Base-by-base conservation (phyloP, 2,888 invertebrate genomes). In the Diadromus collaris region DNA sequence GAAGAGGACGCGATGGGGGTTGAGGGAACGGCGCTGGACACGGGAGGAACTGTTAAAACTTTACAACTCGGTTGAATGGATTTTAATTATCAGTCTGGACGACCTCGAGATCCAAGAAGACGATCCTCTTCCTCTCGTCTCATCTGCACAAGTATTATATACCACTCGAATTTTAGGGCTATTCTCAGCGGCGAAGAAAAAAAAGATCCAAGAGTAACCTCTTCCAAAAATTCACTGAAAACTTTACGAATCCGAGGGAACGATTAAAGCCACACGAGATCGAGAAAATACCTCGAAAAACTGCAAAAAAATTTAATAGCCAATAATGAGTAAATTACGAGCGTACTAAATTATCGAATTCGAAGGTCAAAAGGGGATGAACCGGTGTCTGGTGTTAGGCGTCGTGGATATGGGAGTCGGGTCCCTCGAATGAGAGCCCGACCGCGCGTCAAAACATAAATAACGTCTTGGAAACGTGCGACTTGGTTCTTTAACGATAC, bases 61-160 rank as follows among this genome's bases (percentile, higher is more conserved):
- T 88, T 88, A 87, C 84, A 88, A 85, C 87, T 85, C 81, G 81
- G 79, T 73, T 82, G 85, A 86, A 88, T 87, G 88, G 84, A 86
- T 88, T 88, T 88, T 88, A 88, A 88, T 88, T 88, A 88, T 87
- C 84, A 82, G 82, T 79, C 83, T 84, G 81, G 81, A 81, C 78
- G 79, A 76, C 78, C 81, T 78, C 78, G 76, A 69, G 76, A 46
- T 46, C 61, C 68, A 34, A 51, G 64, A 48, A 58, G 44, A 70
- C 61, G 44, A 68, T 77, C 21, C 60, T 65, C 65, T 70, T 32
- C 60, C 54, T 41, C 44, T 51, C 44, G 32, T 51, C 38, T 54
- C 32, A 44, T 65, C 46, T 58, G 48, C 38, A 60, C 54, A 27
- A 61, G 61, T 32, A 46, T 58, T n/a, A 24, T 46, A 46, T 51